A percentile compares a stretch with the other conserved stretches of the same genome.
phyloP scores from a whole-genome alignment of 2,888 invertebrate species.

The Machimus rusticus region DNA sequence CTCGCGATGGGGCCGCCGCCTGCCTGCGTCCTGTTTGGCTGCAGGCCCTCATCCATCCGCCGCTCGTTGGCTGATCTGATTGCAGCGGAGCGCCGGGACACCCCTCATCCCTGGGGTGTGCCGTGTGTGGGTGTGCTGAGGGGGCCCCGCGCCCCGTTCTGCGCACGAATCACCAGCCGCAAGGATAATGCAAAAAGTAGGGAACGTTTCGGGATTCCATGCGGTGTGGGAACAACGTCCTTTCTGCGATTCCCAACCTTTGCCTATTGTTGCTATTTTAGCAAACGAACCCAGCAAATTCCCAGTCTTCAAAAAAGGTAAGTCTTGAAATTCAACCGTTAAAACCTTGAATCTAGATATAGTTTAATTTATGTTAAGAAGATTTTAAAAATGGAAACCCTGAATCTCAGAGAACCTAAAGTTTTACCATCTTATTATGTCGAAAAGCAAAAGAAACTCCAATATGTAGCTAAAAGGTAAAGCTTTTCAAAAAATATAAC shows the following conservation, averaged over 20 bases:
- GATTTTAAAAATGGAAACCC: too few relatives aligned
- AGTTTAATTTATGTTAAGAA: too few relatives aligned
- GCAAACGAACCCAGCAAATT: background rate
- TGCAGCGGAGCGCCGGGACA: background rate
- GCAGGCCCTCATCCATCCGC: background rate
- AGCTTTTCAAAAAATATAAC: too few relatives aligned
- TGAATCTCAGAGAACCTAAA: too few relatives aligned
- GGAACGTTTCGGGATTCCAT: background rate
- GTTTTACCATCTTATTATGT: too few relatives aligned
- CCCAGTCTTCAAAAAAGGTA: too few relatives aligned
- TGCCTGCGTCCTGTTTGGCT: background rate
- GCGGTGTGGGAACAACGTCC: background rate
- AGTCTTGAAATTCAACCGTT: too few relatives aligned
- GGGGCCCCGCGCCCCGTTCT: background rate
- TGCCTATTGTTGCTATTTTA: background rate
- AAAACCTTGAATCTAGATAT: too few relatives aligned
- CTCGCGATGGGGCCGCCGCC: background rate
- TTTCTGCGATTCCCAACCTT: background rate
- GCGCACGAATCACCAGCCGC: background rate
- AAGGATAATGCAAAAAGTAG: background rate
- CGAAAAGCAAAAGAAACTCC: too few relatives aligned
- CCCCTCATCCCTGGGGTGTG: too few relatives aligned
- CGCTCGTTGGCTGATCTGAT: conserved; percentile 12
- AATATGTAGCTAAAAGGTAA: too few relatives aligned
- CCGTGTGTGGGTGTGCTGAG: background rate